These are phyloP conservation scores for Oxytorus armatus DNA, from an alignment of 2,888 invertebrate species.

Conservation along the genomic window DNA sequence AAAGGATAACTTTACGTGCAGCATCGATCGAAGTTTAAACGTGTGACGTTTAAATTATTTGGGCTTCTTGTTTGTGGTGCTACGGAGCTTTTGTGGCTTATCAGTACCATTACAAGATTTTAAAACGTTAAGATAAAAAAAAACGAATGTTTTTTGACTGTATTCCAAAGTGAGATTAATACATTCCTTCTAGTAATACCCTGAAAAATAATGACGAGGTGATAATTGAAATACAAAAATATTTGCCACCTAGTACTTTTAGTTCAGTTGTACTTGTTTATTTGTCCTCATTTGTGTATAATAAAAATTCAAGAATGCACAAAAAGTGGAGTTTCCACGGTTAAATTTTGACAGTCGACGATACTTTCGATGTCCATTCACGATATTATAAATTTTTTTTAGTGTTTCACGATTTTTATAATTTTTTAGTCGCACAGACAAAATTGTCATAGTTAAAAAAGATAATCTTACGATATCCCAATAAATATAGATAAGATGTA, in stretches of 20 bases:
- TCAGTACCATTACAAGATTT: slow-evolving; percentile 41
- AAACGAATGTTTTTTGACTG: slow-evolving; percentile 55
- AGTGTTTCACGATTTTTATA: no score
- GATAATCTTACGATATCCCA: slow-evolving; percentile 37
- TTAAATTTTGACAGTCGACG: slow-evolving; percentile 4
- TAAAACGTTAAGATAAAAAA: slow-evolving; percentile 32
- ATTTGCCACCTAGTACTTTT: slow-evolving; percentile 27
- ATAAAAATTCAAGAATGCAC: slow-evolving; percentile 2
- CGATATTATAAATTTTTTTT: background rate
- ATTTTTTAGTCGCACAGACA: background rate
- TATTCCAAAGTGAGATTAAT: slow-evolving; percentile 61
- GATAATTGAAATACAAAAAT: slow-evolving; percentile 62
- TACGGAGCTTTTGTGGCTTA: slow-evolving; percentile 39
- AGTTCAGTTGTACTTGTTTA: background rate
- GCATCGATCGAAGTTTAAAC: slow-evolving; percentile 31
- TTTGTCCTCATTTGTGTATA: slow-evolving; percentile 30
- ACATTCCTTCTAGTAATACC: slow-evolving; percentile 60
- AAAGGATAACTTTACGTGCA: slow-evolving; percentile 44
- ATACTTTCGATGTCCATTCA: slow-evolving; percentile 1
- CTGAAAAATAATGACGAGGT: slow-evolving; percentile 43
- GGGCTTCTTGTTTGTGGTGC: slow-evolving; percentile 56
- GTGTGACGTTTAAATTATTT: slow-evolving; percentile 45
- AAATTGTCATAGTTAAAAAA: slow-evolving; percentile 33
- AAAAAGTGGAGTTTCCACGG: background rate
- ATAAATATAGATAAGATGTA: slow-evolving; percentile 44